Evolutionary conservation across 2,113 vertebrate species (phyloP), one percentile per base, ranked within the genome.

Genomic region (Amphiprion ocellaris): DNA sequence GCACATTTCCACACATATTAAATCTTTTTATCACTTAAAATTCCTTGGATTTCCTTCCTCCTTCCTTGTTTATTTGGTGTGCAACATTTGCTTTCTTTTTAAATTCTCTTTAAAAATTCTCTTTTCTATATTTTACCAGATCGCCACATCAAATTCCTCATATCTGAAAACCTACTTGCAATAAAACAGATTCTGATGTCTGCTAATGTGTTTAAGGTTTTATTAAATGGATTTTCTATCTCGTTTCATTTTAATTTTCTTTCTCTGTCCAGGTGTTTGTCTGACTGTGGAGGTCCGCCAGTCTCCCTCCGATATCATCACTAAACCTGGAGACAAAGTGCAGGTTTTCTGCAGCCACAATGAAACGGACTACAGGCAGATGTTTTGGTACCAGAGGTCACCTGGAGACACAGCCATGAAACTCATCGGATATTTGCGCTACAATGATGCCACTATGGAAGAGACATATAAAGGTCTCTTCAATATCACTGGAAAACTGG

Each of bases 351-450:
- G 87, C 75, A 79, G 10, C 24, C 83, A 90, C n/a, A 44, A 69
- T 8, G 30, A 47, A 66, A 37, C 56, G 0, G 70, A 83, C 72
- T 91, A 69, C 69, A 52, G 41, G 0, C 0, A 24, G 54, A 91
- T 91, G 72, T 63, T 82, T 10, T 91, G 91, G 91, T 91, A 90
- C 79, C 87, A 82, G 47, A 71, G 23, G 6, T 46, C 67, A 11
- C 61, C 68, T 21, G 74, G 68, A 74, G 72, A 75, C 21, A 74
- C 72, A 4, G 63, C 76, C 4, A 37, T 91, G 44, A 82, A 61
- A 50, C 84, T 86, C 10, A 79, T 90, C 3, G 89, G 84, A 62
- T 54, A 79, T 67, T 17, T 91, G 2, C 0, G 33, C 33, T 33
- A 2, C 0, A 5, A 23, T 1, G 7, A 0, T 0, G 1, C 5